Evolutionary conservation across 1,140 invertebrate species (phyloP).

Genomic region (Mylabris phalerata): DNA sequence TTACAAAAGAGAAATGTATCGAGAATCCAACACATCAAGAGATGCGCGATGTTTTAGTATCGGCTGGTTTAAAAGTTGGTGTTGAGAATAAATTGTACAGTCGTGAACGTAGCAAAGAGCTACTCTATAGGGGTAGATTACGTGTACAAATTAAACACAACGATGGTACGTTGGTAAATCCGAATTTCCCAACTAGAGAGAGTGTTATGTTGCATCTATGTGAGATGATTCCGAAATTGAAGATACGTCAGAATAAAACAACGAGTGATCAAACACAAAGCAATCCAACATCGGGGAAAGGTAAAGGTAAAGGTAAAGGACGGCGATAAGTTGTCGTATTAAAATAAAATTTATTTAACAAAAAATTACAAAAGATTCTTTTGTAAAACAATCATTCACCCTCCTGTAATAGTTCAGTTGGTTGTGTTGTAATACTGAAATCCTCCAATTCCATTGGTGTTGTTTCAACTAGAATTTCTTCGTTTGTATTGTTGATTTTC

Average conservation of each 20-base stretch:
- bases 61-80: constrained; percentile 73
- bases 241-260: constrained; percentile 56
- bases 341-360: constrained; percentile 2
- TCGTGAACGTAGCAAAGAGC: constrained; percentile 85
- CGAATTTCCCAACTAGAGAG: constrained; percentile 69
- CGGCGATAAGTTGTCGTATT: constrained; percentile 15
- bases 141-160: constrained; percentile 89
- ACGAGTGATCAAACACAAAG: constrained; percentile 25
- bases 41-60: constrained; percentile 83
- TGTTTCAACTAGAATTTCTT: no score
- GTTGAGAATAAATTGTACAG: constrained; percentile 94
- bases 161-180: constrained; percentile 70
- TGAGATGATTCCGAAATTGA: constrained; percentile 87
- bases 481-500: neutral
- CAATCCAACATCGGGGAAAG: constrained; percentile 26
- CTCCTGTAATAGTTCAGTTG: constrained; percentile 1
- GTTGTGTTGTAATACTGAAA: neutral
- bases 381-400: constrained; percentile 7
- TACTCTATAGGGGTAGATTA: constrained; percentile 75
- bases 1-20: constrained; percentile 79
- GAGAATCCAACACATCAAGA: constrained; percentile 92
- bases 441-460: no score
- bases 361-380: constrained; percentile 6
- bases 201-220: constrained; percentile 71
- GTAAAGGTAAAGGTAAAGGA: constrained; percentile 38